Evolutionary conservation across 2,888 invertebrate genomes (phyloP).

Genomic region (Rhingia rostrata): DNA sequence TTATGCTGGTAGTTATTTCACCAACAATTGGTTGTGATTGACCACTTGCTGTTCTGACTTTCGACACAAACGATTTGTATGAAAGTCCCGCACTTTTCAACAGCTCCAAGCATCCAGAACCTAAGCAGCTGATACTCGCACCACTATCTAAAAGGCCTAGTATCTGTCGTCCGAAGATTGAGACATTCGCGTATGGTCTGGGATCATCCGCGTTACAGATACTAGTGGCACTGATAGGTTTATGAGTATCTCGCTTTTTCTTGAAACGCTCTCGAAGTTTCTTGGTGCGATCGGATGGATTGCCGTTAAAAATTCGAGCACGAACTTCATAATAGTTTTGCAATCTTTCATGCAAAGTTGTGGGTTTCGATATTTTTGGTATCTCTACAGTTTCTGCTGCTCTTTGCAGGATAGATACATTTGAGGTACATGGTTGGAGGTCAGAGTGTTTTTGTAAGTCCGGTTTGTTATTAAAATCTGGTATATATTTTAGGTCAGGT

Average conservation of each 20-base stretch:
- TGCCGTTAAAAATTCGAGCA: background rate
- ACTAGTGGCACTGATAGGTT: slow-evolving; percentile 1
- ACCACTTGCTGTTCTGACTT: slow-evolving; percentile 24
- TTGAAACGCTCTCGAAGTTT: slow-evolving; percentile 13
- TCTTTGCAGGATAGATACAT: slow-evolving; percentile 1
- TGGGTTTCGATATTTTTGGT: background rate
- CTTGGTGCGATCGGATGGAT: background rate
- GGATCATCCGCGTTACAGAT: slow-evolving; percentile 6
- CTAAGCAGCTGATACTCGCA: slow-evolving; percentile 5
- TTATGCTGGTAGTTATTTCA: background rate
- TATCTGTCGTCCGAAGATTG: slow-evolving; percentile 11
- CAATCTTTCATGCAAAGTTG: slow-evolving; percentile 12
- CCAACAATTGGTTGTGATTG: slow-evolving; percentile 23
- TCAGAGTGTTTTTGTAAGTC: background rate
- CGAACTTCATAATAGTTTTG: slow-evolving; percentile 15
- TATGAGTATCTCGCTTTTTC: background rate
- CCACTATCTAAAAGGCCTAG: slow-evolving; percentile 27
- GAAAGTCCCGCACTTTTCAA: background rate
- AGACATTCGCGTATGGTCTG: slow-evolving; percentile 13
- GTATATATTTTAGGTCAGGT: slow-evolving; percentile 3
- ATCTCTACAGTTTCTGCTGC: background rate
- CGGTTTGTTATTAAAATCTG: background rate
- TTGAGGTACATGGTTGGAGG: background rate
- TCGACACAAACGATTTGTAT: background rate
- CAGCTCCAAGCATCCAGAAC: slow-evolving; percentile 11